Percentiles rank a stretch among this genome's conserved stretches.
Conservation (phyloP, 2,797 vertebrate species). For the Rhodeus uyekii region DNA sequence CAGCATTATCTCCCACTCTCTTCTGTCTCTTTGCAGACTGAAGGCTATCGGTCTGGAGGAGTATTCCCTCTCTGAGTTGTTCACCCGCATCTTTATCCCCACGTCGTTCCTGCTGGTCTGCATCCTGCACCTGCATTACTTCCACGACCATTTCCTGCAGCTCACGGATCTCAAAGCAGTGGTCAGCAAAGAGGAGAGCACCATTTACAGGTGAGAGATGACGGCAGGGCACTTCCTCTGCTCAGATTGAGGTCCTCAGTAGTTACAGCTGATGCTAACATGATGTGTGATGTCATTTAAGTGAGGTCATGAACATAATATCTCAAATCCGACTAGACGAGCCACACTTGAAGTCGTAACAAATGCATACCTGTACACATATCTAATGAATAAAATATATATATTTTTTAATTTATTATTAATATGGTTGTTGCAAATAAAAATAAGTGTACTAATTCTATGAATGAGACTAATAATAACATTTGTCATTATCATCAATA, state of each 20-base stretch:
- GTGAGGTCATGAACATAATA: neutral
- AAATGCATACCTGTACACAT: neutral
- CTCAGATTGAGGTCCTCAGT: neutral
- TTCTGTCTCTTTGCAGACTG: conserved; percentile 72
- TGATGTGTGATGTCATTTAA: neutral
- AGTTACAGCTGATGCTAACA: neutral
- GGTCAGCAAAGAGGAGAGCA: conserved; percentile 90
- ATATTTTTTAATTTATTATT: no score
- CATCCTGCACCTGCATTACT: conserved; percentile 97
- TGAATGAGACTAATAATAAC: no score
- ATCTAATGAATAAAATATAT: neutral
- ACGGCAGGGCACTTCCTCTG: neutral
- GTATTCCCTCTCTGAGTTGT: conserved; percentile 80
- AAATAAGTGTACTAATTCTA: no score
- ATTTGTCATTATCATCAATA: no score
- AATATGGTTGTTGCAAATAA: no score
- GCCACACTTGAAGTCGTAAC: neutral
- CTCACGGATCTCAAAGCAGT: conserved; percentile 96
- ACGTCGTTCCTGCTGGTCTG: conserved; percentile 95
- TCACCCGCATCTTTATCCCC: conserved; percentile 94
- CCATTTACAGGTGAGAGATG: conserved; percentile 91
- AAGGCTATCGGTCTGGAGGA: conserved; percentile 87
- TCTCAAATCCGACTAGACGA: neutral
- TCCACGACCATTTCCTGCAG: conserved; percentile 92
- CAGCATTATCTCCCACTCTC: neutral